Conservation (phyloP, 2,113 vertebrate genomes). For the Callorhinus ursinus region DNA sequence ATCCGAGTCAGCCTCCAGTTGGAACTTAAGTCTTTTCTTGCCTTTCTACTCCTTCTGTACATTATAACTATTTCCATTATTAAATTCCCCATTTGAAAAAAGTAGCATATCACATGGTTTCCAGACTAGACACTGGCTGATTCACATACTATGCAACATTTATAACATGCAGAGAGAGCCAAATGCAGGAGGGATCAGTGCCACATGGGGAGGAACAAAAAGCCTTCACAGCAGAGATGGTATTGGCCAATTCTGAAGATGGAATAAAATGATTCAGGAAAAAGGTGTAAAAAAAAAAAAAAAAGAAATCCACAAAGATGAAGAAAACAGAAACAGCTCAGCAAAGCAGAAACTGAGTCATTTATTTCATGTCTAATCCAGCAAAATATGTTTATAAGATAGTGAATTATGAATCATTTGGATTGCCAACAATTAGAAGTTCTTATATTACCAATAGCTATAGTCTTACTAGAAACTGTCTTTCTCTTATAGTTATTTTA, state of each 20-base stretch:
- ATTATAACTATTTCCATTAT: neutral
- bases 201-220: neutral
- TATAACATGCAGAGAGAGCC: neutral
- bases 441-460: neutral
- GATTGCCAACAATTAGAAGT: neutral
- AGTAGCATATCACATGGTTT: neutral
- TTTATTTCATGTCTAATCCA: neutral
- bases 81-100: neutral
- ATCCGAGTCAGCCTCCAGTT: neutral
- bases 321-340: neutral
- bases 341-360: neutral
- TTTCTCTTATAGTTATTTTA: neutral
- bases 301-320: neutral
- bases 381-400: neutral
- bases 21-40: neutral
- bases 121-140: neutral
- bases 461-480: neutral
- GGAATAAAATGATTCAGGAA: neutral
- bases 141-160: neutral
- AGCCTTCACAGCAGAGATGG: neutral
- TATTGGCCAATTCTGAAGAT: neutral
- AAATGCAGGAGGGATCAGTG: neutral
- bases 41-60: neutral
- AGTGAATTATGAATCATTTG: neutral
- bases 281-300: neutral